Base-by-base conservation (phyloP, 2,113 vertebrate species). In the Poecile atricapillus region DNA sequence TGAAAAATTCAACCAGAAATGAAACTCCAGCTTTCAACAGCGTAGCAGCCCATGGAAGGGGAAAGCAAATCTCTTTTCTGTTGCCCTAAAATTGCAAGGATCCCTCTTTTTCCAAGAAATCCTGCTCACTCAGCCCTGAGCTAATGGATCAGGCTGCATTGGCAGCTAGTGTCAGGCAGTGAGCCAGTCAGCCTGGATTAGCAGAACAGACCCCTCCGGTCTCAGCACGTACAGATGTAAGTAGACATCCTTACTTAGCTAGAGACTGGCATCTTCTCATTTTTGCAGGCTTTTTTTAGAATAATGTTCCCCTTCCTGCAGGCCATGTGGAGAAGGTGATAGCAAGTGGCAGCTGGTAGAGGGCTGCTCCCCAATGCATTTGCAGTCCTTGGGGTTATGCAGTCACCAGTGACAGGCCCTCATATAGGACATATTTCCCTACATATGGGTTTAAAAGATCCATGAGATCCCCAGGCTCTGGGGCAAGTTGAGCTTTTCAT, bases 311-410 rank as follows among this genome's bases (percentile, higher is more conserved):
- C 62, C 9, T 90, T 88, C 52, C 94, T 79, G 69, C n/a, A 93
- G 76, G 93, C 41, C 49, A 52, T 1, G 0, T 35, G 44, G 31
- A 88, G 90, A 94, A 93, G 46, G 73, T 60, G 80, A 93, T 91
- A 90, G 68, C 79, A 88, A 95, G 75, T 88, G 91, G 90, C 94
- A 95, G 90, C 63, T 90, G 88, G 64, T 93, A 65, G 44, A 94
- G 52, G 41, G 76, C 71, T 83, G 53, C 56, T 95, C 44, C 68
- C 19, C 41, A 7, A 14, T 60, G 41, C 64, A 22, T 81, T 87
- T 81, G 35, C 35, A 83, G 20, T 23, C 59, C 64, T 78, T 37
- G 39, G 64, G 28, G 44, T 52, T 64, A n/a, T 22, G 52, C 1
- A 15, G 56, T 70, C 49, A 87, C 60, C 64, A 60, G 47, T 44